These are phyloP conservation scores for Procambarus virginalis DNA, from an alignment of 1,140 invertebrate genomes.

Conservation along the genomic window DNA sequence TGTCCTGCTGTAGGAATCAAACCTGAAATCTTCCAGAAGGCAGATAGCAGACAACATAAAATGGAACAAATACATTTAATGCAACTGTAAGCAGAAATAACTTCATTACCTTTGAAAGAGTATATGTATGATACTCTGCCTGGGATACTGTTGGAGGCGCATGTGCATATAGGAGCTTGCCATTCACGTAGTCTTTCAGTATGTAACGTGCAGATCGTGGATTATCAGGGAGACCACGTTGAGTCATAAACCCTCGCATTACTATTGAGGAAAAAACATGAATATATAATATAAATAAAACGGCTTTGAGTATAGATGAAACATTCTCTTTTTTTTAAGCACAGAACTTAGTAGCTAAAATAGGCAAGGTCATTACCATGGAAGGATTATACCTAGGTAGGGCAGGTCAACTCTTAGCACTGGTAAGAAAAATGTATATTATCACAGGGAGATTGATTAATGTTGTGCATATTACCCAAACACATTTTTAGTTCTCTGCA, in stretches of 20 bases:
- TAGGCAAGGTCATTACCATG: too few relatives aligned
- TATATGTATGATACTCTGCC: slow-evolving; percentile 80
- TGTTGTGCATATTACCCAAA: too few relatives aligned
- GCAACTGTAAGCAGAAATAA: not conserved
- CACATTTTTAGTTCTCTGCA: too few relatives aligned
- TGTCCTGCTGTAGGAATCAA: too few relatives aligned
- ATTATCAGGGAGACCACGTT: slow-evolving; percentile 94
- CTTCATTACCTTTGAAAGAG: slow-evolving; percentile 44
- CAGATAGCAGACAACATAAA: not conserved
- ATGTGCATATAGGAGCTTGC: slow-evolving; percentile 87
- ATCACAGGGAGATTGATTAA: too few relatives aligned
- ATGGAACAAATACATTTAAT: not conserved
- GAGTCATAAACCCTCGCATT: slow-evolving; percentile 96
- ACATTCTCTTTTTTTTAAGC: too few relatives aligned
- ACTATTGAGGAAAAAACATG: slow-evolving; percentile 76
- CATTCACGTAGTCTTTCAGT: slow-evolving; percentile 95
- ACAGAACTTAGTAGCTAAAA: too few relatives aligned
- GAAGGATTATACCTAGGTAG: too few relatives aligned
- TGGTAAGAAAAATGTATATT: too few relatives aligned
- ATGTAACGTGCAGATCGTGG: slow-evolving; percentile 90
- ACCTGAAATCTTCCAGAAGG: too few relatives aligned
- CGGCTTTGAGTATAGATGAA: too few relatives aligned
- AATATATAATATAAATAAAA: not conserved
- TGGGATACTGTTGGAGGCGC: slow-evolving; percentile 87
- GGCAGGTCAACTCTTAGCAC: too few relatives aligned